Percentiles rank a stretch among this genome's conserved stretches.
phyloP scores from a whole-genome alignment of 2,113 vertebrate species.

The Hydrochoerus hydrochaeris region DNA sequence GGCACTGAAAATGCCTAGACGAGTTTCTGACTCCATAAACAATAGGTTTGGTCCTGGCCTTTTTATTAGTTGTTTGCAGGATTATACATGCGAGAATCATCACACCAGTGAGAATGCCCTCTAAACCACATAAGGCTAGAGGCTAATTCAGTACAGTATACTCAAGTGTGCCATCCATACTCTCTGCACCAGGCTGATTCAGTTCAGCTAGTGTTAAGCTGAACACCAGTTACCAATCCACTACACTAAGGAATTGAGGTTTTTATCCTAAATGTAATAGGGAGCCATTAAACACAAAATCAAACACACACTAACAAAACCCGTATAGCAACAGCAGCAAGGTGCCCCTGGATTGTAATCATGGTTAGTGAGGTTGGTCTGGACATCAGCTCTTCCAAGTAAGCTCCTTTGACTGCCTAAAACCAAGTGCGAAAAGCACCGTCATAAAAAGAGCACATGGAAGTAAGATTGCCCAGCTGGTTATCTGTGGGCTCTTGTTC shows the following conservation, averaged over 20 bases:
- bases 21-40: too few species aligned
- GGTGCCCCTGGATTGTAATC: neutral
- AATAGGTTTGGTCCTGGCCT: too few species aligned
- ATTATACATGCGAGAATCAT: too few species aligned
- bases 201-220: too few species aligned
- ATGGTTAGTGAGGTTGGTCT: neutral
- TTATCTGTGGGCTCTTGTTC: neutral
- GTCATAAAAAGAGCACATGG: neutral
- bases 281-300: constrained; percentile 10
- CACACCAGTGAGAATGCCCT: too few species aligned
- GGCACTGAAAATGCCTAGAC: too few species aligned
- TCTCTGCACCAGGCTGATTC: too few species aligned
- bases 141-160: too few species aligned
- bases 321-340: neutral
- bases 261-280: neutral
- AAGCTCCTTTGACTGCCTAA: neutral
- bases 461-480: neutral
- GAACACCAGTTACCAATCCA: too few species aligned
- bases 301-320: neutral
- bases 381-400: neutral
- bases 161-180: too few species aligned
- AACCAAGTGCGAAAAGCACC: neutral
- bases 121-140: too few species aligned
- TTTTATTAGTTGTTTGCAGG: too few species aligned
- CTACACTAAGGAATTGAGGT: neutral